Evolutionary conservation across 2,113 vertebrate species (phyloP).

Genomic region (Eretmochelys imbricata): DNA sequence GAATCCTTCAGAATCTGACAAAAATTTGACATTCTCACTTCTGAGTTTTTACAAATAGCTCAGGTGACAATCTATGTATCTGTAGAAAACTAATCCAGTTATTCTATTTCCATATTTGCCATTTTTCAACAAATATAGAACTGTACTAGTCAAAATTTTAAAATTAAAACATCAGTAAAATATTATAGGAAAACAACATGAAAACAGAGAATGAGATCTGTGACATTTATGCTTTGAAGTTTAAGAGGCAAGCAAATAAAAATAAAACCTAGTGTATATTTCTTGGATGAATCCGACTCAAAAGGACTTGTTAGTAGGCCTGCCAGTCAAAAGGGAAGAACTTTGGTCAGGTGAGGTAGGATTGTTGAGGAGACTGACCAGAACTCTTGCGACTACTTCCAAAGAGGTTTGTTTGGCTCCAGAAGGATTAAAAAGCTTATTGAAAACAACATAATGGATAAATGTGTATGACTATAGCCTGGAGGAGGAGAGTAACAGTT

Average conservation of each 20-base stretch:
- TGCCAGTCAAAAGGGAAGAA: neutral
- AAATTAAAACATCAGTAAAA: conserved; percentile 3
- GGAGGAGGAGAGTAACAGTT: neutral
- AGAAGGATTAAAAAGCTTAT: neutral
- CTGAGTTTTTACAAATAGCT: neutral
- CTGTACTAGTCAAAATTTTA: neutral
- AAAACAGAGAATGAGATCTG: neutral
- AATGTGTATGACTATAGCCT: neutral
- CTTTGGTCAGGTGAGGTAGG: neutral
- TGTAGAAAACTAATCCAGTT: neutral
- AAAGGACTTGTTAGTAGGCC: neutral
- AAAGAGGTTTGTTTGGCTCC: neutral
- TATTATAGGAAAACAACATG: neutral
- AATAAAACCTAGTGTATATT: neutral
- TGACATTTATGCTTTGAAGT: neutral
- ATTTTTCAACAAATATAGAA: neutral
- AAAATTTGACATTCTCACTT: neutral
- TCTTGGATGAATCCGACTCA: neutral
- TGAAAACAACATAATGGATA: neutral
- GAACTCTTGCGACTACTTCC: neutral
- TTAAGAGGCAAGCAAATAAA: neutral
- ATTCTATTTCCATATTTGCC: neutral
- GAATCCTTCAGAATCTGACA: neutral
- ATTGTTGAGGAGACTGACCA: neutral
- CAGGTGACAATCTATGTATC: neutral